Conservation (phyloP, 2,888 invertebrate genomes). For the Pammene fasciana region DNA sequence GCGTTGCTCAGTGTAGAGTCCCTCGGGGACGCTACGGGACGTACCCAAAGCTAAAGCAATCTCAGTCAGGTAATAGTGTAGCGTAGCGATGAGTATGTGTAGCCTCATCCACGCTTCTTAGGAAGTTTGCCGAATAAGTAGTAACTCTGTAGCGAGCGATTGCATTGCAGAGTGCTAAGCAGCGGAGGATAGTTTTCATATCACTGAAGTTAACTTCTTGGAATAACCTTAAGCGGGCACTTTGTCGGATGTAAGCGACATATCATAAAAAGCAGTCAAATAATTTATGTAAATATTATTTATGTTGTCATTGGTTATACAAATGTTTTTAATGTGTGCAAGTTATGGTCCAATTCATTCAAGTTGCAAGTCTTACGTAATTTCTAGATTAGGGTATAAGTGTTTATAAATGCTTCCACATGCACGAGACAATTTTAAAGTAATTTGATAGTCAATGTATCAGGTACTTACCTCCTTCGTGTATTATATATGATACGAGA, state of each 20-base stretch:
- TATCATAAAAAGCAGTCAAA: conserved; percentile 8
- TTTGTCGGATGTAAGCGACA: conserved; percentile 17
- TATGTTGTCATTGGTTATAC: conserved; percentile 3
- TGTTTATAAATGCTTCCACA: neutral
- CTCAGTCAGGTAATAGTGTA: conserved; percentile 75
- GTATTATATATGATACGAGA: neutral
- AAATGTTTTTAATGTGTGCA: conserved; percentile 5
- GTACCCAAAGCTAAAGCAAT: conserved; percentile 79
- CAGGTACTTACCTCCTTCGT: neutral
- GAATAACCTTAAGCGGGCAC: conserved; percentile 6
- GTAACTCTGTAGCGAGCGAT: conserved; percentile 4
- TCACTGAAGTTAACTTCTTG: conserved; percentile 10
- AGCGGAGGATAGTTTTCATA: conserved; percentile 4
- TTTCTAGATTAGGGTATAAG: conserved; percentile 10
- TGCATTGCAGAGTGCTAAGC: conserved; percentile 5
- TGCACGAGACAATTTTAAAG: conserved; percentile 6
- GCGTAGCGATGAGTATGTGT: conserved; percentile 69
- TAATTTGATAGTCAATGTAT: conserved; percentile 3
- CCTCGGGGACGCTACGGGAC: conserved; percentile 62
- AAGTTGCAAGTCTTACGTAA: neutral
- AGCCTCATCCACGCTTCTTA: conserved; percentile 58
- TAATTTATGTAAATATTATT: conserved; percentile 6
- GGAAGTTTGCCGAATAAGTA: conserved; percentile 46
- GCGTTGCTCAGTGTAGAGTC: conserved; percentile 57
- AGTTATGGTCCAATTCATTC: conserved; percentile 14